Base-by-base conservation (phyloP, 2,797 vertebrate species). In the Poecile montanus region DNA sequence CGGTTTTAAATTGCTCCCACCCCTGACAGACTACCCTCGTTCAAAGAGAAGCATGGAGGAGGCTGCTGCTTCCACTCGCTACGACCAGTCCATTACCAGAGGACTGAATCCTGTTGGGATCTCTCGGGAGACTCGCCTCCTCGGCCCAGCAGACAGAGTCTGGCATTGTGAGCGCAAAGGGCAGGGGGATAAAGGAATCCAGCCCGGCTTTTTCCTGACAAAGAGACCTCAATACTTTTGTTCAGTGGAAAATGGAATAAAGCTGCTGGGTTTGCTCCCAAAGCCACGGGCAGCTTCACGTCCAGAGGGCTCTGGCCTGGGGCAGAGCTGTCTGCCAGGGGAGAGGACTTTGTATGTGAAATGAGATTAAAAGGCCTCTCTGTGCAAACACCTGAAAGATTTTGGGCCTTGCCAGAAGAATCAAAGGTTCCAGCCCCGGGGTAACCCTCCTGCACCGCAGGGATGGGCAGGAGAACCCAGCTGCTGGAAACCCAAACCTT, bases 1-100 rank as follows among this genome's bases (percentile, higher is more conserved):
- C 73, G 98, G 98, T 99, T 99, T 99, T 99, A 98, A 98, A 97
- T 99, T 99, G 98, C 98, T 98, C 97, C 97, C 95, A 83, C 97
- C 97, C 98, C 97, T 95, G 98, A 98, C 98, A 98, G 98, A 98
- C 98, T 97, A 97, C 88, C 97, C 97, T 96, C 94, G 70, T 98
- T 98, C 97, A 98, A 98, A 98, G 98, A 73, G 96, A 96, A 93
- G 88, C 5, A 70, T 83, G 94, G 88, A 93, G 95, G 97, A 97
- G 96, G 97, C 94, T 96, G 97, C 91, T 23, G 93, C 32, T 89
- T 91, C 78, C 53, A 14, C 91, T 45, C 71, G 76, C 92, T 89
- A 63, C 93, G 85, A 87, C 84, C 95, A 95, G 94, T 96, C 94
- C 92, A 94, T 97, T 97, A 95, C 95, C 77, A 83, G 82, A 93